A percentile compares a stretch with the other conserved stretches of the same genome.
Conservation (phyloP, 2,888 invertebrate genomes). For the Chirona hameri region DNA sequence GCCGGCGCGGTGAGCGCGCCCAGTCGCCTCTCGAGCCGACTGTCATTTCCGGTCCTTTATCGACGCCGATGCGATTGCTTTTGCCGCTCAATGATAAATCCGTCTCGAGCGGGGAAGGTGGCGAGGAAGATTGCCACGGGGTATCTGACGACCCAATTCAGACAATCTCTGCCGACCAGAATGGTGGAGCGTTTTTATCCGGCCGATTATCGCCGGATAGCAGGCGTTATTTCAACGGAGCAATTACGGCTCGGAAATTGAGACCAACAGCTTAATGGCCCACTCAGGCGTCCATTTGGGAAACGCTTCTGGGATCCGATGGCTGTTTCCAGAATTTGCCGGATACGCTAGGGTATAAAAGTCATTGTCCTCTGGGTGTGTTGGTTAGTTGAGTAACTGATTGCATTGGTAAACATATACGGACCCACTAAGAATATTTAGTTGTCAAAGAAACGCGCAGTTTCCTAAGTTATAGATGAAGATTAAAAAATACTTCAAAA, state of each 20-base stretch:
- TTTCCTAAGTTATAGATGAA: too few species aligned
- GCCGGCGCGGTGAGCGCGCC: background rate
- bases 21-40: background rate
- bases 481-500: too few species aligned
- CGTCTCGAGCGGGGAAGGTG: background rate
- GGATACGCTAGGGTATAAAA: too few species aligned
- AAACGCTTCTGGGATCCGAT: too few species aligned
- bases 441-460: too few species aligned
- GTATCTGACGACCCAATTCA: background rate
- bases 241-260: slow-evolving; percentile 12
- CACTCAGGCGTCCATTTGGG: background rate
- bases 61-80: background rate
- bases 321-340: too few species aligned
- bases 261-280: slow-evolving; percentile 22
- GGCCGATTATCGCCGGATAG: background rate
- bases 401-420: too few species aligned
- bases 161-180: background rate
- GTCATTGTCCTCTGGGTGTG: too few species aligned
- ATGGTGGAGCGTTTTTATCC: background rate
- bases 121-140: background rate
- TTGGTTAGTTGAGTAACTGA: too few species aligned
- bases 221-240: background rate
- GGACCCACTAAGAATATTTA: too few species aligned
- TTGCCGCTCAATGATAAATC: slow-evolving; percentile 5
- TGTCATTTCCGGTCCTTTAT: slow-evolving; percentile 3